These are phyloP conservation scores for Aricia artaxerxes DNA, from an alignment of 2,888 invertebrate species.

Conservation along the genomic window DNA sequence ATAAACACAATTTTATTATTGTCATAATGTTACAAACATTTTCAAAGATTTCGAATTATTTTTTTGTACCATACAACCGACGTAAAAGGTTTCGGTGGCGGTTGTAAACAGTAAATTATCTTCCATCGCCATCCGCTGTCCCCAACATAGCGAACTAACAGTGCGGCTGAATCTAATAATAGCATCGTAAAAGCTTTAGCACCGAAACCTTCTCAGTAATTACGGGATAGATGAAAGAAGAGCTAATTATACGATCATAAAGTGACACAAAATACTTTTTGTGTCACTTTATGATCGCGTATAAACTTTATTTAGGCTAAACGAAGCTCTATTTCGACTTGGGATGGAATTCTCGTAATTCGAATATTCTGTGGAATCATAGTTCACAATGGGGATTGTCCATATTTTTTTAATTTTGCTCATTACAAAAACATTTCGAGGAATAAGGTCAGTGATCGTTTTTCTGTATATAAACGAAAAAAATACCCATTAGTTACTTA, in stretches of 20 bases:
- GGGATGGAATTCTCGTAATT: background rate
- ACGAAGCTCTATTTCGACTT: background rate
- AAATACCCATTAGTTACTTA: too few relatives aligned
- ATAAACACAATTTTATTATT: too few relatives aligned
- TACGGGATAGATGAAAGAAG: background rate
- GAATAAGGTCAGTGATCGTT: too few relatives aligned
- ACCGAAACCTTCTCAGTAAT: slow-evolving; percentile 4
- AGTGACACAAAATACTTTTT: slow-evolving; percentile 12
- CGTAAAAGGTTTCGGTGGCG: background rate
- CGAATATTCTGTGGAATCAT: too few relatives aligned
- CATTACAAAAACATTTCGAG: too few relatives aligned
- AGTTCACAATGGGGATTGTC: too few relatives aligned
- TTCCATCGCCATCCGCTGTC: background rate
- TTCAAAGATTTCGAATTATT: background rate
- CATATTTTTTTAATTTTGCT: too few relatives aligned
- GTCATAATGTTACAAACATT: too few relatives aligned
- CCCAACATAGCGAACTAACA: background rate
- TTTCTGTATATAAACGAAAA: too few relatives aligned
- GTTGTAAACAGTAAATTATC: background rate
- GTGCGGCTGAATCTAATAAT: background rate
- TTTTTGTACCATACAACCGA: background rate
- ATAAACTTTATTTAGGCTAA: background rate
- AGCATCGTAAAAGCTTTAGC: slow-evolving; percentile 15
- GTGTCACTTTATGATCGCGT: too few relatives aligned
- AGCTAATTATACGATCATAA: background rate